Evolutionary conservation across 2,113 vertebrate genomes (phyloP).

Genomic region (Tachycineta bicolor): DNA sequence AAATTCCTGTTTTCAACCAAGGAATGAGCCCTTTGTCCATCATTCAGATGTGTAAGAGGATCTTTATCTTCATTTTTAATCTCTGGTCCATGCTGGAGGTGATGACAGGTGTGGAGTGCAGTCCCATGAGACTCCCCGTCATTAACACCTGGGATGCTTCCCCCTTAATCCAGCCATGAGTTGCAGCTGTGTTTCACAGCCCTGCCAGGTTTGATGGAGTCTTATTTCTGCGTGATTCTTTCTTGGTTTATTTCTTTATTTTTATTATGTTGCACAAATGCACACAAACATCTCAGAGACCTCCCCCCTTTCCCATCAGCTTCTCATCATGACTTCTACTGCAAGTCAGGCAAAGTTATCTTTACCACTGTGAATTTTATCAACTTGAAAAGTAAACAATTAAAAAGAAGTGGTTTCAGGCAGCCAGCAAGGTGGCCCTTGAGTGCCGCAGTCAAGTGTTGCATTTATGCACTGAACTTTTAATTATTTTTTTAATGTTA

Average conservation of each 20-base stretch:
- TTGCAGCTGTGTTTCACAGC: neutral
- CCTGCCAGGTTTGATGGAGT: neutral
- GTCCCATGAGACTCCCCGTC: neutral
- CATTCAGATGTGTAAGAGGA: neutral
- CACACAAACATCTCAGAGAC: neutral
- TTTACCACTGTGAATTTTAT: neutral
- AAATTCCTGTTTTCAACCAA: neutral
- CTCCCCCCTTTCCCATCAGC: neutral
- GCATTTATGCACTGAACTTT: neutral
- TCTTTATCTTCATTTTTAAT: neutral
- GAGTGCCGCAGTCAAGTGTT: neutral
- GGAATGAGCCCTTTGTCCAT: neutral
- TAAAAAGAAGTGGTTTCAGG: neutral
- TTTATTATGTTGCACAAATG: neutral
- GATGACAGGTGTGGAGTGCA: neutral
- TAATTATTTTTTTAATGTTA: neutral
- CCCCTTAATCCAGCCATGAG: neutral
- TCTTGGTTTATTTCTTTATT: accelerated
- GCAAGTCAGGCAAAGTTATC: neutral
- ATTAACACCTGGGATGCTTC: neutral
- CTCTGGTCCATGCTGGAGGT: neutral
- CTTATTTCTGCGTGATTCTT: neutral
- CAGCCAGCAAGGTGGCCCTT: neutral
- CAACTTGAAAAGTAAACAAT: neutral
- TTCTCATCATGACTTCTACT: neutral